These are phyloP conservation scores for Dolichallabes microphthalmus DNA, from an alignment of 2,113 vertebrate genomes.

Conservation along the genomic window DNA sequence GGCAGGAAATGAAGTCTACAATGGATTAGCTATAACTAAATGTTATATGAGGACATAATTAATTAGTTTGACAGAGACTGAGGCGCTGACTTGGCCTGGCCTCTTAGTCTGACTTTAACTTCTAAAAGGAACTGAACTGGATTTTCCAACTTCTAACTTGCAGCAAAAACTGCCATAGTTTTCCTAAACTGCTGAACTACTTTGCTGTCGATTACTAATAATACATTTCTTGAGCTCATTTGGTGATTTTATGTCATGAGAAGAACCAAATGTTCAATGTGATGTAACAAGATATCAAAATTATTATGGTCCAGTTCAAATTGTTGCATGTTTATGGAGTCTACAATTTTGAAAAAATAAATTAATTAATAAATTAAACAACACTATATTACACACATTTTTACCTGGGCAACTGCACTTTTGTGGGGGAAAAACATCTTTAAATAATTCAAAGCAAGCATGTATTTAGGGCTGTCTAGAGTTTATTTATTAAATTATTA, in stretches of 20 bases:
- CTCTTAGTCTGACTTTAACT: too few relatives aligned
- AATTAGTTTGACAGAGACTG: not conserved
- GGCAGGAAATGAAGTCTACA: constrained; percentile 3
- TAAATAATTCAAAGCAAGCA: too few relatives aligned
- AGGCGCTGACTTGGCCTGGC: too few relatives aligned
- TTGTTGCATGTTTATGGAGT: too few relatives aligned
- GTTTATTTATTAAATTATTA: too few relatives aligned
- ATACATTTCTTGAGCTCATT: not conserved
- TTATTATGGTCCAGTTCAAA: too few relatives aligned
- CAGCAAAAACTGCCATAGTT: not conserved
- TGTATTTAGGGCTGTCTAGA: too few relatives aligned
- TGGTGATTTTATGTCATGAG: not conserved
- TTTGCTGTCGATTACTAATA: not conserved
- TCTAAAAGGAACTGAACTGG: not conserved
- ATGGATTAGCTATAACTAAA: not conserved
- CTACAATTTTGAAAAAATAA: too few relatives aligned
- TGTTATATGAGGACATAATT: not conserved
- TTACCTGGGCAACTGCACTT: too few relatives aligned
- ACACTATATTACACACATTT: too few relatives aligned
- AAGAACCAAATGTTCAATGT: not conserved
- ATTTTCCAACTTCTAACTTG: not conserved
- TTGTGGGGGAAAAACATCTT: too few relatives aligned
- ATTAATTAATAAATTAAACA: too few relatives aligned
- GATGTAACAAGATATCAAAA: not conserved
- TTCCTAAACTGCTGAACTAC: not conserved